Percentiles rank a stretch among this genome's conserved stretches.
These are phyloP conservation scores for Thera britannica DNA, from an alignment of 2,888 invertebrate genomes.

Conservation along the genomic window DNA sequence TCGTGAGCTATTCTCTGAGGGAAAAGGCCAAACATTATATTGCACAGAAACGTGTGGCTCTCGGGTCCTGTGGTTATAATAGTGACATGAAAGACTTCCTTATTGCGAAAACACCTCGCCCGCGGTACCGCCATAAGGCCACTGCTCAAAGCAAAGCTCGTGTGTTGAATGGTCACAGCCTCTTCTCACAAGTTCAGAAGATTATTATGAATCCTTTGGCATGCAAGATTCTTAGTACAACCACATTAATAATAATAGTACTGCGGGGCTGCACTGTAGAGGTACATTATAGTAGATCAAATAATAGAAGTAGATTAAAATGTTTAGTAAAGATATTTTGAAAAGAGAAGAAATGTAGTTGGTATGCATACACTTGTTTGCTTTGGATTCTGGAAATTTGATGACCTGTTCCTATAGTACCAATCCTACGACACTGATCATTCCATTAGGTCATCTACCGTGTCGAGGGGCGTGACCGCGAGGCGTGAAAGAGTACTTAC, in stretches of 20 bases:
- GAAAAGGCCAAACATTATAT: slow-evolving; percentile 40
- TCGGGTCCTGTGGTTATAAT: slow-evolving; percentile 42
- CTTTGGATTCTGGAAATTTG: background rate
- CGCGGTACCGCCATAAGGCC: slow-evolving; percentile 45
- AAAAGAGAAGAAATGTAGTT: background rate
- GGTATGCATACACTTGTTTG: background rate
- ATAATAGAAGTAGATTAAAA: too few species aligned
- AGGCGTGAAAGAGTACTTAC: slow-evolving; percentile 33
- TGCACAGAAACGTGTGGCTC: slow-evolving; percentile 40
- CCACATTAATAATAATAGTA: too few species aligned
- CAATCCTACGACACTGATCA: slow-evolving; percentile 25
- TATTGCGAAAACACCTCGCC: slow-evolving; percentile 41
- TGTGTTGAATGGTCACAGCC: slow-evolving; percentile 43
- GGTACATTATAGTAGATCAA: background rate
- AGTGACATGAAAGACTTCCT: slow-evolving; percentile 49
- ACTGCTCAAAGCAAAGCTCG: slow-evolving; percentile 48
- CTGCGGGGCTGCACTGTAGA: background rate
- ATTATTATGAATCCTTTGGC: background rate
- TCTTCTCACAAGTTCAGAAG: background rate
- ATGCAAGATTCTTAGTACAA: background rate
- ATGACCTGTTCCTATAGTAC: background rate
- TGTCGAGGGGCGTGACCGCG: slow-evolving; percentile 37
- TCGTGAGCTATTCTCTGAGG: slow-evolving; percentile 38
- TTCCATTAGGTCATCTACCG: slow-evolving; percentile 35
- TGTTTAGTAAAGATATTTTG: background rate